Base-by-base conservation (phyloP, 2,113 vertebrate species). In the Orcinus orca region DNA sequence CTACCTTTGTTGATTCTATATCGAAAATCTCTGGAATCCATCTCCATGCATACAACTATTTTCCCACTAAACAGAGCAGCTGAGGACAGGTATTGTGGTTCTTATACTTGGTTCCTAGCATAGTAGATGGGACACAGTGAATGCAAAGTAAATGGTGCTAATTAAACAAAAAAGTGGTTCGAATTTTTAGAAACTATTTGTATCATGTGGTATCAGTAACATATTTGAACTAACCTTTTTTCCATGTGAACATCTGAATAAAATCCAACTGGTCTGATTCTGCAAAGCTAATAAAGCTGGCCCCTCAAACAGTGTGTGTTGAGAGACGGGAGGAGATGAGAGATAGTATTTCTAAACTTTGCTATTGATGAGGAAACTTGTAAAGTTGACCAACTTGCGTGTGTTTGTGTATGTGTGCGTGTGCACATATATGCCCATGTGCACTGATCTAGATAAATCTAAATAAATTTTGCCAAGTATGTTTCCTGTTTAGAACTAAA, bases 401-500 rank as follows among this genome's bases (percentile, higher is more conserved):
- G 76, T 62, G 17, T 65, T 8, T 38, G 10, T n/a, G 26, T 68
- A 15, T 81, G 31, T 13, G 25, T 36, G 36, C 60, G 58, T 60
- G 15, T 63, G 14, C 31, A 15, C 29, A 31, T 31, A 91, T 20
- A 29, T 36, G 44, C 15, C 15, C 12, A 3, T 12, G 20, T 41
- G n/a, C 6, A 62, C 53, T n/a, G 2, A 85, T n/a, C 67, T 25
- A n/a, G 21, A n/a, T 6, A 18, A 67, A 74, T 5, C 33, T 71
- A 90, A 86, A 81, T 47, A 92, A 73, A 82, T 55, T 82, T 83
- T 76, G 65, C 50, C 26, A 88, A 67, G n/a, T n/a, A 89, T 33
- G 6, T 73, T 63, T 97, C 77, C 55, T 82, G 11, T 86, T 74
- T 95, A 53, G 31, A 82, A 96, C 88, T 93, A 77, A 84, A 91